phyloP scores from a whole-genome alignment of 2,113 vertebrate species.

The Burhinus oedicnemus region DNA sequence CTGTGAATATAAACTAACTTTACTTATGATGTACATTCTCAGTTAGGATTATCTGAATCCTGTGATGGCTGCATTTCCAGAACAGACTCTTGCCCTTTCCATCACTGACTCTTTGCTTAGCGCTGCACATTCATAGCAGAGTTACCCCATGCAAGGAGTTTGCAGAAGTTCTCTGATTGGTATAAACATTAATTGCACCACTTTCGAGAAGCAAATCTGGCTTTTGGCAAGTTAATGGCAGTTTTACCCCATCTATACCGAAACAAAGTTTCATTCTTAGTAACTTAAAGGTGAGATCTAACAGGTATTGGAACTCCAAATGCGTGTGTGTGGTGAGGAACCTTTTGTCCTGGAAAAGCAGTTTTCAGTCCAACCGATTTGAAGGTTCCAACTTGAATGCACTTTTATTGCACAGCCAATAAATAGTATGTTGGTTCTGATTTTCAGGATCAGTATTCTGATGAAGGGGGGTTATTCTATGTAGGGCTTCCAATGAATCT shows the following conservation, averaged over 20 bases:
- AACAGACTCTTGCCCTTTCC: not conserved
- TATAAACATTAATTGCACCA: not conserved
- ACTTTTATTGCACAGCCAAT: rapidly evolving
- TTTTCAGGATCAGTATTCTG: too few species aligned
- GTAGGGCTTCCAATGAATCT: not conserved
- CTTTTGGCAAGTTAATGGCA: not conserved
- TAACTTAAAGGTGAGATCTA: not conserved
- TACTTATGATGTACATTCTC: not conserved
- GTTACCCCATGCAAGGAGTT: not conserved
- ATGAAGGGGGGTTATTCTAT: too few species aligned
- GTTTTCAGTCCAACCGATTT: rapidly evolving
- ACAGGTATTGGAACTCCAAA: not conserved
- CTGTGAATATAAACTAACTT: not conserved
- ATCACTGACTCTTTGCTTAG: too few species aligned
- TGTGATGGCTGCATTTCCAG: too few species aligned
- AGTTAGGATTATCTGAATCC: not conserved
- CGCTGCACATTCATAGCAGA: rapidly evolving
- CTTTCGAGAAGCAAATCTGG: too few species aligned
- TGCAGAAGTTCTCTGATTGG: not conserved
- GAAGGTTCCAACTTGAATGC: not conserved
- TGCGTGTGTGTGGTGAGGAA: rapidly evolving
- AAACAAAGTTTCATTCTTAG: not conserved
- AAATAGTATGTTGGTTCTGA: too few species aligned
- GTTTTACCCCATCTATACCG: not conserved
- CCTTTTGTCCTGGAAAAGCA: too few species aligned